A percentile compares a stretch with the other conserved stretches of the same genome.
Conservation (phyloP, 2,797 vertebrate genomes). For the Coranthus polyacanthus region DNA sequence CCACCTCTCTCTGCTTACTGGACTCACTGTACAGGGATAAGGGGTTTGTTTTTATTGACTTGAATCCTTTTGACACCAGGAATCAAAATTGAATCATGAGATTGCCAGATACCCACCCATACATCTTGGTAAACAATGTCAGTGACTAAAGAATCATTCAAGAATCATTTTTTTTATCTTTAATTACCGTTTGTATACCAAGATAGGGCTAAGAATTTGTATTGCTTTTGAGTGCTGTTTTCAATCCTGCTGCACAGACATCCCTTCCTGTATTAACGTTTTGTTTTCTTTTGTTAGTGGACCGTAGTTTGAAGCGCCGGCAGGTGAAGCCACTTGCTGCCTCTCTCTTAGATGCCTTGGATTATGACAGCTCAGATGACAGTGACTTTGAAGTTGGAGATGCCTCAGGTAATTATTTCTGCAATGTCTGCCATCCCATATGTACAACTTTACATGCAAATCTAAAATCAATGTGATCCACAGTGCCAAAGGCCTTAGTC, state of each 20-base stretch:
- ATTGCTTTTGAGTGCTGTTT: background rate
- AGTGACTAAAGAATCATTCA: no score
- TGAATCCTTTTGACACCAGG: no score
- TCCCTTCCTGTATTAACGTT: background rate
- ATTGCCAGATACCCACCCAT: no score
- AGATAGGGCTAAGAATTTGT: no score
- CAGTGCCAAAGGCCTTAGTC: no score
- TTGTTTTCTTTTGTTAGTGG: slow-evolving; percentile 85
- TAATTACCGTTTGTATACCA: no score
- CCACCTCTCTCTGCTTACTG: no score
- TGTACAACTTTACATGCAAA: background rate
- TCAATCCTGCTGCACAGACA: background rate
- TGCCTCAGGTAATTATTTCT: slow-evolving; percentile 90
- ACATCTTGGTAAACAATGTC: no score
- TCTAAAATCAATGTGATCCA: background rate
- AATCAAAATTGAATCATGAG: no score
- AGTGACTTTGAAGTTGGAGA: slow-evolving; percentile 99
- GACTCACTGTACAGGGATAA: no score
- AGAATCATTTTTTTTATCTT: no score
- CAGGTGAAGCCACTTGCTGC: slow-evolving; percentile 99
- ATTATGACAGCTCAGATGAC: slow-evolving; percentile 99
- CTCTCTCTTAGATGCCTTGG: slow-evolving; percentile 95
- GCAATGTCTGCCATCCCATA: background rate
- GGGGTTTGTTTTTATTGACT: no score
- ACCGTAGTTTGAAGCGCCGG: slow-evolving; percentile 95